Percentiles rank a stretch among this genome's conserved stretches.
These are phyloP conservation scores for Ceratosolen solmsi DNA, from an alignment of 1,140 invertebrate species.

Conservation along the genomic window DNA sequence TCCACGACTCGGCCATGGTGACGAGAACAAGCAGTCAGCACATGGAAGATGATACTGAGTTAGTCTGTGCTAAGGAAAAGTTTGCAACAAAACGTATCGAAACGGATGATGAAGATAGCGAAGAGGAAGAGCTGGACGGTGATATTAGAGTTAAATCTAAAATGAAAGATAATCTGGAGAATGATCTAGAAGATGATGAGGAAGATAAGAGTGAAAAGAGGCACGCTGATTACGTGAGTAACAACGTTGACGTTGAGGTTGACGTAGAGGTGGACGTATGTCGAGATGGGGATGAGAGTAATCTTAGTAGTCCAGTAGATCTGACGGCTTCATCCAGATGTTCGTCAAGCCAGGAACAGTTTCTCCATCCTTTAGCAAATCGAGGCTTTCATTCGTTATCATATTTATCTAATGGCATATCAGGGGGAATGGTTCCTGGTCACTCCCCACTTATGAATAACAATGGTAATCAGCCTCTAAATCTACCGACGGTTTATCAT, in stretches of 20 bases:
- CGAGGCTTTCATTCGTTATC: constrained; percentile 61
- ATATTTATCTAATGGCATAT: constrained; percentile 61
- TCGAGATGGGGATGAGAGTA: constrained; percentile 63
- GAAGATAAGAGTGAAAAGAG: constrained; percentile 60
- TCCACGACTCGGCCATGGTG: background rate
- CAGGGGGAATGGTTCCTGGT: constrained; percentile 40
- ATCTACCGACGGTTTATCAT: constrained; percentile 53
- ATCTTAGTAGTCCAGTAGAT: constrained; percentile 70
- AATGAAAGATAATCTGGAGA: background rate
- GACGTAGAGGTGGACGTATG: constrained; percentile 70
- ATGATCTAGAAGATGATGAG: constrained; percentile 58
- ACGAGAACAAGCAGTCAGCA: background rate
- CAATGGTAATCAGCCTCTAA: constrained; percentile 37
- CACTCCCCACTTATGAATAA: constrained; percentile 45
- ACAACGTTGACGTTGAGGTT: constrained; percentile 62
- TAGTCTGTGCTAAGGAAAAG: background rate
- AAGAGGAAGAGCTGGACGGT: background rate
- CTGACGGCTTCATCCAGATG: constrained; percentile 67
- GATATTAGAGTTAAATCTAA: background rate
- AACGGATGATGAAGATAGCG: background rate
- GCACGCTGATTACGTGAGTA: constrained; percentile 51
- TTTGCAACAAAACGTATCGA: background rate
- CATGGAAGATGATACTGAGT: background rate
- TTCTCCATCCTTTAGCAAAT: constrained; percentile 62
- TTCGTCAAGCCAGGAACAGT: constrained; percentile 58